Evolutionary conservation across 2,797 vertebrate genomes (phyloP), one percentile per base, ranked within the genome.

Genomic region (Catamblyrhynchus diadema): DNA sequence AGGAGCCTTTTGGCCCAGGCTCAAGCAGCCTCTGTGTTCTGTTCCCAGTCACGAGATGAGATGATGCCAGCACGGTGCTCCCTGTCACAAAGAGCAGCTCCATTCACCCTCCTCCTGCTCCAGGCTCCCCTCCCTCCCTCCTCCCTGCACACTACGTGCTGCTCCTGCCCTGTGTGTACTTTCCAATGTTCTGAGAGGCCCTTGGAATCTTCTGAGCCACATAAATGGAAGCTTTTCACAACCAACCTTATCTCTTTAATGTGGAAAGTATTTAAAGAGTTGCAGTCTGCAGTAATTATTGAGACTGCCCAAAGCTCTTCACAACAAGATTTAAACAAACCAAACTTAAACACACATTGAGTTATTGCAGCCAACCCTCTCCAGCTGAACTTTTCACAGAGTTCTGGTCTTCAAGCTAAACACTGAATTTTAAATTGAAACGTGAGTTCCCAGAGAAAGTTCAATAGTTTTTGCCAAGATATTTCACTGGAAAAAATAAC

Each of bases 91-190:
- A 73, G 54, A 88, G 66, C 65, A 71, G 50, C 32, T 83, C 93
- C 90, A 88, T 73, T 88, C 89, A 86, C 23, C 87, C 87, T 27
- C 71, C 16, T 51, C 19, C 61, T 12, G 51, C 59, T 77, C 75
- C 81, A 77, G 73, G 74, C 90, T 67, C 15, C 39, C 64, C 56
- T 57, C 54, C 54, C n/a, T 82, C 53, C 50, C 80, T 60, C 57
- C 57, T 71, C 88, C 45, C 77, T n/a, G 42, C 65, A 62, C 16
- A 10, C 88, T 93, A 96, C 90, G 88, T 95, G 96, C 83, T 35
- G 94, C 44, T 81, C 16, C 18, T 60, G 62, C 32, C 75, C 84
- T 88, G 53, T 28, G 30, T 90, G 94, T 86, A 75, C 92, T 96
- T 78, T 56, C 64, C 75, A 57, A 12, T 42, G 74, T 86, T 82